Evolutionary conservation across 2,797 vertebrate species (phyloP), one percentile per base, ranked within the genome.

Genomic region (Orientallactaga sibirica): DNA sequence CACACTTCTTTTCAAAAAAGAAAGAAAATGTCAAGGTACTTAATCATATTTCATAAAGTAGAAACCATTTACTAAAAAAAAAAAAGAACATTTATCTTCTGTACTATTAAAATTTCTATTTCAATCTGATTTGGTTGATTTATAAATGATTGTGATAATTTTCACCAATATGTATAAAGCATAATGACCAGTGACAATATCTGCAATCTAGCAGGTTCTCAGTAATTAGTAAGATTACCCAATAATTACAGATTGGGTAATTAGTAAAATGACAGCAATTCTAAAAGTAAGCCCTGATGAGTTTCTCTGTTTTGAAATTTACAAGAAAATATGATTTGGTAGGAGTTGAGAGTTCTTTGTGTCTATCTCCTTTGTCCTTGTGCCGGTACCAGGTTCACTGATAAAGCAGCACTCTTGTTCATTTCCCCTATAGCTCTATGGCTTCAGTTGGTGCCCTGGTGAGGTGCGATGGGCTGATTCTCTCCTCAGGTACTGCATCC

Each of bases 31-130:
- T 18, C 18, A 48, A 2, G 29, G 37, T 78, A 37, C 41, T 84
- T 37, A 37, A 7, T 86, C 55, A 22, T 4, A 71, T 62, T 92
- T 86, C 41, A 41, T 43, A 92, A 93, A 79, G 61, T 77, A 74
- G 58, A 55, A 37, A 82, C 61, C 78, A 74, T 83, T 55, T 73
- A 22, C 24, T 67, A 52, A 90, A 24, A 16, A 84, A 84, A 0
- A 52, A 24, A 71, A 7, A 86, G 29, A 29, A 2, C 37, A 43
- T 52, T 33, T 55, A 66, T 43, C 85, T 86, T 91, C 25, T 43
- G 22, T 55, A 41, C 84, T 68, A 83, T 83, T 75, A 80, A 83
- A 55, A 41, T 4, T 71, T 24, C 8, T 43, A 25, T 71, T 73
- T 88, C 33, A 86, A 43, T 19, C 33, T 71, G 4, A 48, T n/a